Evolutionary conservation across 2,888 invertebrate genomes (phyloP), one percentile per base, ranked within the genome.

Genomic region (Drosophila longiperda): DNA sequence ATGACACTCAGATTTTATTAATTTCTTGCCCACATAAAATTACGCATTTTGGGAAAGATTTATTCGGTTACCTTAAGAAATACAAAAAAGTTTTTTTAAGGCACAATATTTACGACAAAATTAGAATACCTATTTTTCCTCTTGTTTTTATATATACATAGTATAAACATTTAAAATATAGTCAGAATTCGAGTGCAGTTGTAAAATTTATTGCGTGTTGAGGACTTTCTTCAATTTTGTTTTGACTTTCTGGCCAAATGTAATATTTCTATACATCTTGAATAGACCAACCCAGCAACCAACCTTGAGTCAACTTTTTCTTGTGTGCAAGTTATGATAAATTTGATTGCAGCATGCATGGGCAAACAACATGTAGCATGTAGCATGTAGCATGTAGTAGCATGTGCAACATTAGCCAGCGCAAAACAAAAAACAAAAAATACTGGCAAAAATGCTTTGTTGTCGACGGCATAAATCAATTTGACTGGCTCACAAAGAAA

Each of bases 401-500:
- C 76, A 87, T 82, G 60, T 83, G 71, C 81, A 77, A 62, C 78
- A 71, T 86, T 83, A 82, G 54, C 17, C 17, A 54, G 17, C 26
- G 3, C 1, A 33, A n/a, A 2, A 34, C 7, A 29, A 38, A 36
- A 57, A 61, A 58, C 15, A 5, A 36, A 36, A 36, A 36, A 36
- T 6, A 2, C 15, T 49, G 26, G 26, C 48, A 64, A 53, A 71
- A 67, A 66, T 78, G 33, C 58, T 62, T 57, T 69, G 60, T 74
- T 66, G 45, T 61, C 66, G 34, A 45, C 11, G 68, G 68, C 73
- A 86, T 89, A 86, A 86, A 86, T 86, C 89, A 86, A 85, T 87
- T 86, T 82, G 32, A 80, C 71, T 80, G 79, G 75, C 59, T 54
- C 52, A 54, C 66, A 76, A 68, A 63, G 63, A 65, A 75, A 66